These are phyloP conservation scores for Synergus umbraculus DNA, from an alignment of 2,888 invertebrate genomes.

Conservation along the genomic window DNA sequence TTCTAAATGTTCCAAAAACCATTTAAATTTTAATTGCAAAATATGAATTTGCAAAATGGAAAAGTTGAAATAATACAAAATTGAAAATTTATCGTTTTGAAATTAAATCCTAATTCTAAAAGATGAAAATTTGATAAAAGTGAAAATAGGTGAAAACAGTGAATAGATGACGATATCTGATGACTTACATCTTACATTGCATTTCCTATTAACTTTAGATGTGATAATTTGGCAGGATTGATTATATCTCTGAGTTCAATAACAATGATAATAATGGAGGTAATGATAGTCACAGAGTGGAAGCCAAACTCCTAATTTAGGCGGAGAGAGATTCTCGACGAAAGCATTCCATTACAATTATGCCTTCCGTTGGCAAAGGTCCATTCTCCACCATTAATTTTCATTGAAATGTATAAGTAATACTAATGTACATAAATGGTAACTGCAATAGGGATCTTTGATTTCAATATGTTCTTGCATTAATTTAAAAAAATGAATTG, in stretches of 20 bases:
- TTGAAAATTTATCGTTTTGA: too few species aligned
- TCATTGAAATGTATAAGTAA: conserved; percentile 22
- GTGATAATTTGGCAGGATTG: not conserved
- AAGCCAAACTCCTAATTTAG: conserved; percentile 11
- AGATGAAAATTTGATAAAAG: too few species aligned
- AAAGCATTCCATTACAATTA: conserved; percentile 30
- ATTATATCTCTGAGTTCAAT: conserved; percentile 1
- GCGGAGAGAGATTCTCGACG: conserved; percentile 9
- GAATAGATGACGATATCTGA: too few species aligned
- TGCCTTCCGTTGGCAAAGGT: conserved; percentile 32
- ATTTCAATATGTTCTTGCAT: not conserved
- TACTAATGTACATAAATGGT: not conserved
- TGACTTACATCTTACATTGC: not conserved
- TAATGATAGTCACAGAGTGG: not conserved
- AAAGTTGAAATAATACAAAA: too few species aligned
- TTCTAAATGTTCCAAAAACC: too few species aligned
- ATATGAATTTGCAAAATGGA: too few species aligned
- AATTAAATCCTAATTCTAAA: too few species aligned
- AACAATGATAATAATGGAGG: not conserved
- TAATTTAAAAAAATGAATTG: too few species aligned
- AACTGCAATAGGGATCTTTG: not conserved
- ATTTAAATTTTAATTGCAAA: too few species aligned
- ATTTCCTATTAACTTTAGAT: not conserved
- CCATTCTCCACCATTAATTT: conserved; percentile 30
- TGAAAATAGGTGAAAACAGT: too few species aligned